Evolutionary conservation across 2,888 invertebrate genomes (phyloP).

Genomic region (Dysmachus trigonus): DNA sequence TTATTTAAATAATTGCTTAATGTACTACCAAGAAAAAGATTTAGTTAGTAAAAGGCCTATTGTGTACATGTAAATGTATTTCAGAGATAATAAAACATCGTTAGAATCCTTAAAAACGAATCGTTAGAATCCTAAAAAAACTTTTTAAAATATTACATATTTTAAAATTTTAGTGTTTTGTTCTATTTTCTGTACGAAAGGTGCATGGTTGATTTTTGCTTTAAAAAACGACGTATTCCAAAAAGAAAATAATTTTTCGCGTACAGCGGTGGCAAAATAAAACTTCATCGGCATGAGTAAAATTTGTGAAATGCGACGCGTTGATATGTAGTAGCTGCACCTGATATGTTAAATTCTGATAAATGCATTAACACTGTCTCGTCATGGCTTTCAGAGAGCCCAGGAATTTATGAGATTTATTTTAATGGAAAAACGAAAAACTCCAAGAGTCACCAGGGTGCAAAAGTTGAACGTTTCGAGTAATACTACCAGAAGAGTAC

Average conservation of each 20-base stretch:
- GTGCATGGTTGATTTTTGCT: too few species aligned
- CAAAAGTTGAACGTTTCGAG: neutral
- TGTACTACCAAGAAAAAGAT: too few species aligned
- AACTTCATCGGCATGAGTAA: neutral
- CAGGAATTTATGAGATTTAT: neutral
- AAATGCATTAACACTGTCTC: neutral
- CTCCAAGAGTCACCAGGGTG: neutral
- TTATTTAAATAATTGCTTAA: too few species aligned
- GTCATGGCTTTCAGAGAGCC: neutral
- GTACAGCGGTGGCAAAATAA: neutral
- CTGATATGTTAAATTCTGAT: neutral
- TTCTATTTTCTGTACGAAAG: too few species aligned
- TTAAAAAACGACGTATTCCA: too few species aligned
- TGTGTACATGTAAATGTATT: too few species aligned
- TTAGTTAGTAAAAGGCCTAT: too few species aligned
- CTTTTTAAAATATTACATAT: too few species aligned
- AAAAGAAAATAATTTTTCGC: neutral
- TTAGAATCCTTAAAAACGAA: too few species aligned
- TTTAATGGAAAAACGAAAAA: conserved; percentile 14
- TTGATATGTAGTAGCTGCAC: neutral
- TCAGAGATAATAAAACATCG: too few species aligned
- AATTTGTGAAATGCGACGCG: neutral
- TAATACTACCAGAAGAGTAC: neutral
- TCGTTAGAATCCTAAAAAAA: too few species aligned
- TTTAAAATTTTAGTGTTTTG: too few species aligned